Percentiles rank a stretch among this genome's conserved stretches.
phyloP scores from a whole-genome alignment of 1,140 invertebrate species.

The Lepidurus couesii region DNA sequence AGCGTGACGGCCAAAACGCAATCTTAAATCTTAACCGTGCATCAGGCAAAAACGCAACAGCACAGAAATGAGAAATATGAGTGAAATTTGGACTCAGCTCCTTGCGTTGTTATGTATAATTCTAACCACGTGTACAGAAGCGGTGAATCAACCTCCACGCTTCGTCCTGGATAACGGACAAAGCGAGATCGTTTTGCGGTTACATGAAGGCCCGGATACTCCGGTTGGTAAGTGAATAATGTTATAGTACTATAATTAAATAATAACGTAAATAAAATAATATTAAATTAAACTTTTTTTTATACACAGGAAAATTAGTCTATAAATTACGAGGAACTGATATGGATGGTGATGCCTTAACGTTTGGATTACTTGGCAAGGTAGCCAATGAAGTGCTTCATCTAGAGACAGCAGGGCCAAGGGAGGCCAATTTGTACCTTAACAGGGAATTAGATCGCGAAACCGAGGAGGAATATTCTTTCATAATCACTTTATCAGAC shows the following conservation, averaged over 20 bases:
- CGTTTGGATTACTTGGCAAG: slow-evolving; percentile 73
- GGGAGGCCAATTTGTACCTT: slow-evolving; percentile 79
- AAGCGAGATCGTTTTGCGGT: slow-evolving; percentile 77
- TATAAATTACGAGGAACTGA: slow-evolving; percentile 74
- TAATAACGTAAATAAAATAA: neutral
- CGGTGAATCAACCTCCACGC: slow-evolving; percentile 65
- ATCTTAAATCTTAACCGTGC: slow-evolving; percentile 20
- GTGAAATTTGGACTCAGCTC: neutral
- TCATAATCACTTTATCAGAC: slow-evolving; percentile 83
- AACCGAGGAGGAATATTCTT: slow-evolving; percentile 74
- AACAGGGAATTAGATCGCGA: slow-evolving; percentile 85
- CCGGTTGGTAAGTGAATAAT: slow-evolving; percentile 62
- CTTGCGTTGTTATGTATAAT: slow-evolving; percentile 24
- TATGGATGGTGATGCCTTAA: slow-evolving; percentile 73
- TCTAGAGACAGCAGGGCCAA: slow-evolving; percentile 69
- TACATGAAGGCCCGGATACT: slow-evolving; percentile 79
- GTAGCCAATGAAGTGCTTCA: slow-evolving; percentile 68
- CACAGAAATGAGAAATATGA: slow-evolving; percentile 13
- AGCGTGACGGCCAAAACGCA: slow-evolving; percentile 26
- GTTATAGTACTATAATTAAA: slow-evolving; percentile 16
- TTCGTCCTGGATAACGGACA: slow-evolving; percentile 74
- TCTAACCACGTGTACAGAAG: slow-evolving; percentile 24
- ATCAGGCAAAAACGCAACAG: slow-evolving; percentile 26
- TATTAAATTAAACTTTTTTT: neutral
- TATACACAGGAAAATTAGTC: slow-evolving; percentile 66